Evolutionary conservation across 2,888 invertebrate species (phyloP).

Genomic region (Callosobruchus maculatus): DNA sequence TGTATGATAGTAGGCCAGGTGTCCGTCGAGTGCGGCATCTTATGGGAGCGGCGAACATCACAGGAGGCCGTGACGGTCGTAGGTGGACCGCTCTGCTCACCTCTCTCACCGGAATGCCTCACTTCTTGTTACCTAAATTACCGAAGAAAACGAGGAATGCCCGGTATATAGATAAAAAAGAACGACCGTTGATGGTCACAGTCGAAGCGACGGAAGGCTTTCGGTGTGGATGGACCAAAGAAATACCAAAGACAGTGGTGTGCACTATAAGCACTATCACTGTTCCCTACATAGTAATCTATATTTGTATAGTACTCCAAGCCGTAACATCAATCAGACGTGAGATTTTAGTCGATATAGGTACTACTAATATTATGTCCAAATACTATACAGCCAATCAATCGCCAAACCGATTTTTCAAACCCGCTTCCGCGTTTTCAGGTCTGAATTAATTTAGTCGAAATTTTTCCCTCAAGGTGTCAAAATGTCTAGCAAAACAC

Average conservation of each 20-base stretch:
- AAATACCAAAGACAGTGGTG: neutral
- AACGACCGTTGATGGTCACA: neutral
- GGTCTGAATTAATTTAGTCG: too few species aligned
- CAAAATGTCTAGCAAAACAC: too few species aligned
- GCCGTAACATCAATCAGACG: too few species aligned
- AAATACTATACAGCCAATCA: too few species aligned
- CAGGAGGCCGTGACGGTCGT: neutral
- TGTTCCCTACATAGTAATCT: too few species aligned
- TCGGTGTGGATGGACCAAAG: neutral
- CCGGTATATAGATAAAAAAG: neutral
- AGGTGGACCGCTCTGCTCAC: neutral
- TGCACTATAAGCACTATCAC: neutral
- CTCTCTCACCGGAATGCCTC: neutral
- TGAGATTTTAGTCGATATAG: too few species aligned
- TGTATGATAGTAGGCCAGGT: neutral
- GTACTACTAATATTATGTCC: too few species aligned
- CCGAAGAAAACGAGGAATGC: neutral
- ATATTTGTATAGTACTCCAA: too few species aligned
- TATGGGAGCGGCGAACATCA: neutral
- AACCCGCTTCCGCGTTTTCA: too few species aligned
- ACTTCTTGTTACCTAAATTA: neutral
- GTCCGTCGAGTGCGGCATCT: neutral
- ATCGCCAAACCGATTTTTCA: too few species aligned
- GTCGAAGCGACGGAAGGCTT: neutral
- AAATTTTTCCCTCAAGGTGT: too few species aligned